phyloP scores from a whole-genome alignment of 2,113 vertebrate genomes.

The Spea multiplicata region DNA sequence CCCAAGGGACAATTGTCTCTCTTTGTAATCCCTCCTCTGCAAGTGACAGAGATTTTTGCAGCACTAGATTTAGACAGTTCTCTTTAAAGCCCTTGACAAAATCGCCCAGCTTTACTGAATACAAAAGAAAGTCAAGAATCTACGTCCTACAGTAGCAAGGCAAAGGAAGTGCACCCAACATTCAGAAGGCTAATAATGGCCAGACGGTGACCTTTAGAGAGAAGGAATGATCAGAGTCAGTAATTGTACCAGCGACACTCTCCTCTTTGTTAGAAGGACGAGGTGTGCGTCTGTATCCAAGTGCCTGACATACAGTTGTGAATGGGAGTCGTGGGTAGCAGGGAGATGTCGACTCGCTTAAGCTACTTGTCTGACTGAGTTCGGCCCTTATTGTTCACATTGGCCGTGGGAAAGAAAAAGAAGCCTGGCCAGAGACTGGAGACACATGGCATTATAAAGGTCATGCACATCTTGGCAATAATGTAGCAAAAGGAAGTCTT shows the following conservation, averaged over 20 bases:
- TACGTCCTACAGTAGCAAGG: too few species aligned
- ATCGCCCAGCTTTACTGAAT: too few species aligned
- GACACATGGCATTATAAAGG: constrained; percentile 1
- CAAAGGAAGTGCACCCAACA: not conserved
- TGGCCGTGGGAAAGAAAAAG: not conserved
- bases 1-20: too few species aligned
- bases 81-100: too few species aligned
- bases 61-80: too few species aligned
- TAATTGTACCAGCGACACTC: constrained; percentile 22
- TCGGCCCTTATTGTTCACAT: constrained; percentile 21
- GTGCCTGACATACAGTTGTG: constrained; percentile 22
- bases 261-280: constrained; percentile 29
- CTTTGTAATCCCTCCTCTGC: too few species aligned
- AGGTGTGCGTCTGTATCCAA: constrained; percentile 36
- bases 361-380: not conserved
- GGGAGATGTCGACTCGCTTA: constrained; percentile 17
- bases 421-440: not conserved
- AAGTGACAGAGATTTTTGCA: too few species aligned
- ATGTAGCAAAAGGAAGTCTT: not conserved
- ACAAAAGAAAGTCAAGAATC: too few species aligned
- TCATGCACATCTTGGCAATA: not conserved
- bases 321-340: constrained; percentile 25
- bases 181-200: constrained; percentile 15
- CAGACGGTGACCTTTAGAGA: constrained; percentile 37
- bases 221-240: constrained; percentile 36